These are phyloP conservation scores for Aleadryas rufinucha DNA, from an alignment of 2,113 vertebrate genomes.

Conservation along the genomic window DNA sequence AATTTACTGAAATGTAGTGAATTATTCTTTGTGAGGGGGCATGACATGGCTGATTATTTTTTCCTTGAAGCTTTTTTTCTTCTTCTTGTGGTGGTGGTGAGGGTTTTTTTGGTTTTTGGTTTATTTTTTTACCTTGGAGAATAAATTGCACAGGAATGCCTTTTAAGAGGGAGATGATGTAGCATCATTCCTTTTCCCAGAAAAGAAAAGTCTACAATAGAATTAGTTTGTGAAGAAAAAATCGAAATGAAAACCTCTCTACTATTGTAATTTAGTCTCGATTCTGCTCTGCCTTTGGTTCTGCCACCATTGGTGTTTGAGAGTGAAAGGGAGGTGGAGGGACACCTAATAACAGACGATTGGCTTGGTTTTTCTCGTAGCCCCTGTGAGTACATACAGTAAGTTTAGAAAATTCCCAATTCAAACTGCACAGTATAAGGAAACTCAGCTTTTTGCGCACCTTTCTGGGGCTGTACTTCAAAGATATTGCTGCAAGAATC, in stretches of 20 bases:
- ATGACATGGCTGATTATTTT: background rate
- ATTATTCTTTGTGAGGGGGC: background rate
- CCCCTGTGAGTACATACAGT: background rate
- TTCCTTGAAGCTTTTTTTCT: background rate
- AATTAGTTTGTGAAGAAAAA: background rate
- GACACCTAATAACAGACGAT: background rate
- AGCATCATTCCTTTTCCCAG: background rate
- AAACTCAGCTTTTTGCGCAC: background rate
- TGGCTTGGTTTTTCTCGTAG: background rate
- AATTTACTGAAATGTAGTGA: conserved; percentile 5
- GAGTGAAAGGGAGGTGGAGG: background rate
- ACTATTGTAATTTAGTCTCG: background rate
- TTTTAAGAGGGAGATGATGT: background rate
- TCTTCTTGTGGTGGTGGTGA: background rate
- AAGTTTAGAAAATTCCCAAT: background rate
- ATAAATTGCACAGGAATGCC: background rate
- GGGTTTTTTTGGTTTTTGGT: background rate
- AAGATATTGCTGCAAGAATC: background rate
- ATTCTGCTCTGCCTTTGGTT: background rate
- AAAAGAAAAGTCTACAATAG: background rate
- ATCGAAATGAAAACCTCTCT: background rate
- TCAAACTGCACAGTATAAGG: background rate
- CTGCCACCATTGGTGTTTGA: background rate
- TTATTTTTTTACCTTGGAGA: background rate
- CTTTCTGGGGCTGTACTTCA: background rate